Evolutionary conservation across 2,797 vertebrate genomes (phyloP).

Genomic region (Anas bernieri): DNA sequence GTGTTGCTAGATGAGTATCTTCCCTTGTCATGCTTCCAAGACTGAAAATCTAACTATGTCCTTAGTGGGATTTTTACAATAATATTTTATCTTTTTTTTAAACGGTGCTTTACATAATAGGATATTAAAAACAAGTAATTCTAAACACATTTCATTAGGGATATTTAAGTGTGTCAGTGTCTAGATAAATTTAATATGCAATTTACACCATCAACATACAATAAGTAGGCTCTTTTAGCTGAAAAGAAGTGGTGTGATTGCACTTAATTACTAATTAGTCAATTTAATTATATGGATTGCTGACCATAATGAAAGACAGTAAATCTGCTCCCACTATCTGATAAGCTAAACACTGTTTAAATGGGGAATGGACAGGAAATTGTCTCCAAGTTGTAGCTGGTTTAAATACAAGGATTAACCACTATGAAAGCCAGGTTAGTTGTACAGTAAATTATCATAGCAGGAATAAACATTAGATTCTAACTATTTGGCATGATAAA

Average conservation of each 20-base stretch:
- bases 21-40: neutral
- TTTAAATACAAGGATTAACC: constrained; percentile 17
- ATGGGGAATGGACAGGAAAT: constrained; percentile 8
- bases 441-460: neutral
- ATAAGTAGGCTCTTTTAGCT: constrained; percentile 68
- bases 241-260: constrained; percentile 72
- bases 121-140: constrained; percentile 49
- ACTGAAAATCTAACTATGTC: neutral
- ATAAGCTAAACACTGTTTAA: constrained; percentile 60
- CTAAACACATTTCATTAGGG: constrained; percentile 53
- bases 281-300: constrained; percentile 73
- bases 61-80: neutral
- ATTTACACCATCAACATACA: constrained; percentile 73
- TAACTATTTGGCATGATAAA: neutral
- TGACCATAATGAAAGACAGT: constrained; percentile 73
- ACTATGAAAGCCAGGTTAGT: neutral
- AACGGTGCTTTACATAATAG: neutral
- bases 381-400: constrained; percentile 6
- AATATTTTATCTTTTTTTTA: neutral
- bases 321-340: constrained; percentile 61
- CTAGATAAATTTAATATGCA: constrained; percentile 73
- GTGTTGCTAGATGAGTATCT: neutral
- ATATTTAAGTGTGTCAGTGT: constrained; percentile 62
- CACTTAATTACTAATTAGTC: constrained; percentile 73
- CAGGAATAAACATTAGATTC: neutral